Conservation (phyloP, 1,140 invertebrate genomes). For the Drosophila sp. region DNA sequence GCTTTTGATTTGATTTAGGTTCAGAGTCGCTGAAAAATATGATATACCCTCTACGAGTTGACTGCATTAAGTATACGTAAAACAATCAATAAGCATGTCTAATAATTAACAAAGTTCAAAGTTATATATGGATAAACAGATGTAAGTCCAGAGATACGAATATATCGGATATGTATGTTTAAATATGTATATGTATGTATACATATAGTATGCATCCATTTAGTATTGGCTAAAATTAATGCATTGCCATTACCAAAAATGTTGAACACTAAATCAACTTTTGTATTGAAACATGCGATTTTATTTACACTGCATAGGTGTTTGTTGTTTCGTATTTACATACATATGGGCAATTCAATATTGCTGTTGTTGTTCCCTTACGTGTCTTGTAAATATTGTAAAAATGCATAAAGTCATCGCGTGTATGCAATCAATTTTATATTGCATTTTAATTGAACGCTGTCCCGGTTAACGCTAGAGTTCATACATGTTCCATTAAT, state of each 20-base stretch:
- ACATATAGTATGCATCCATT: background rate
- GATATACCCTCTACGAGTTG: background rate
- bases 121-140: constrained; percentile 1
- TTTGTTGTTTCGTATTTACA: constrained; percentile 3
- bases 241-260: constrained; percentile 22
- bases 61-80: background rate
- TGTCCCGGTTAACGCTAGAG: constrained; percentile 29
- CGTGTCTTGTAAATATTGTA: constrained; percentile 41
- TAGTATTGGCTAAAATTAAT: constrained; percentile 15
- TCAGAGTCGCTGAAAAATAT: background rate
- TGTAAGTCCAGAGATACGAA: background rate
- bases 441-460: constrained; percentile 66
- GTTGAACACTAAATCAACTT: constrained; percentile 19
- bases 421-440: constrained; percentile 45
- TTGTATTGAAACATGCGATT: constrained; percentile 9
- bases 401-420: constrained; percentile 20
- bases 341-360: constrained; percentile 1
- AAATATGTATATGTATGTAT: background rate
- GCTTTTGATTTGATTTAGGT: no score
- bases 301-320: constrained; percentile 10
- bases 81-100: background rate
- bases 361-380: constrained; percentile 5
- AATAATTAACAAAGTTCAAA: constrained; percentile 18
- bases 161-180: background rate
- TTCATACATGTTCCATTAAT: constrained; percentile 36